Conservation (phyloP, 2,113 vertebrate genomes). For the Syngnathoides biaculeatus region DNA sequence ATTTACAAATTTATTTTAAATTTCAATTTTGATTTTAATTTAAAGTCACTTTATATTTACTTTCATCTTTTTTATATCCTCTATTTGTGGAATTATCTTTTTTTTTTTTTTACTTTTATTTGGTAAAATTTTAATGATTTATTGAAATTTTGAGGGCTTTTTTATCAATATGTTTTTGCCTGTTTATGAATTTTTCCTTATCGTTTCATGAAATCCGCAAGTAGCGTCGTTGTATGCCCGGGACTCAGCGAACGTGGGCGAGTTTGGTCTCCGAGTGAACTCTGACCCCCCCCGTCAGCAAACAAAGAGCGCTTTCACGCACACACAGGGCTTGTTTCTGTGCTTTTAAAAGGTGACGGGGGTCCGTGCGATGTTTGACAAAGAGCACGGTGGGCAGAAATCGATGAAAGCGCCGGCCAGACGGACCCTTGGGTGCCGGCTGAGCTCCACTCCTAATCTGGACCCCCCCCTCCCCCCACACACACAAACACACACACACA, state of each 20-base stretch:
- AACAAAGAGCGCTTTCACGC: constrained; percentile 50
- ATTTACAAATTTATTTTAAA: too few species aligned
- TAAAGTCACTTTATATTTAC: not conserved
- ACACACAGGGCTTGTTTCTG: constrained; percentile 68
- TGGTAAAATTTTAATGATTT: too few species aligned
- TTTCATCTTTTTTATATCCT: not conserved
- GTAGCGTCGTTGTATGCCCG: too few species aligned
- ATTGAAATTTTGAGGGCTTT: too few species aligned
- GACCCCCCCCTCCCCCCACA: constrained; percentile 16
- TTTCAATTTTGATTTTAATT: too few species aligned
- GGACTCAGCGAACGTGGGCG: constrained; percentile 36
- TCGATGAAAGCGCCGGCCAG: constrained; percentile 84
- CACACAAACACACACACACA: not conserved
- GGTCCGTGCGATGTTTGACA: constrained; percentile 99
- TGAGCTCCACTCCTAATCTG: constrained; percentile 74
- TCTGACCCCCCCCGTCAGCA: constrained; percentile 46
- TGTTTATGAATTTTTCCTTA: too few species aligned
- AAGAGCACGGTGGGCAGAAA: constrained; percentile 95
- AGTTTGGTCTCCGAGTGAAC: constrained; percentile 41
- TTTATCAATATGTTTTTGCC: too few species aligned
- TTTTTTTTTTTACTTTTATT: not conserved
- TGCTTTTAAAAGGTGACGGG: constrained; percentile 97
- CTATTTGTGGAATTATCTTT: not conserved
- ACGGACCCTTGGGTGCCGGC: too few species aligned
- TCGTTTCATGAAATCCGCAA: too few species aligned